These are phyloP conservation scores for Polyodon spathula DNA, from an alignment of 2,113 vertebrate species.

Conservation along the genomic window DNA sequence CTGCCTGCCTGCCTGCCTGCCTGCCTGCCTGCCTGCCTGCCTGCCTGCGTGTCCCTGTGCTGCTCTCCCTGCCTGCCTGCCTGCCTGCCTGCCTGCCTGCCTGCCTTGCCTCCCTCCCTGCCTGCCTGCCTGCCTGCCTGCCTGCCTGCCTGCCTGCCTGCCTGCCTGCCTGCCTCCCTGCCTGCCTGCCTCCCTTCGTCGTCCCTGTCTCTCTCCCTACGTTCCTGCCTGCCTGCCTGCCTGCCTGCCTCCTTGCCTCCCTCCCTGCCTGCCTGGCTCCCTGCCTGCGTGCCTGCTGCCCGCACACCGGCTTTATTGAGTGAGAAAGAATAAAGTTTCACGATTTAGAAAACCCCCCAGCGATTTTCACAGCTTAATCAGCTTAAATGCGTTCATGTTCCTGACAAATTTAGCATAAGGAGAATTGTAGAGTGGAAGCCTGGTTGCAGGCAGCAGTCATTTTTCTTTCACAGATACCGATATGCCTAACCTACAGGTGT, in stretches of 20 bases:
- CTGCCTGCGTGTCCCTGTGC: too few relatives aligned
- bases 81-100: too few relatives aligned
- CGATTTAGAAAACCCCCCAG: background rate
- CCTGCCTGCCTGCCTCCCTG: background rate
- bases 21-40: too few relatives aligned
- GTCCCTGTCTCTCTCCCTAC: background rate
- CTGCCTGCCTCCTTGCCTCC: too few relatives aligned
- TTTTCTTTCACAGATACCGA: background rate
- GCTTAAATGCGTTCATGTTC: slow-evolving; percentile 12
- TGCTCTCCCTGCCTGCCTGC: too few relatives aligned
- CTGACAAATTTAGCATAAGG: slow-evolving; percentile 3
- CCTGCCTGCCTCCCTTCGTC: background rate
- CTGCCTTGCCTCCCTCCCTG: too few relatives aligned
- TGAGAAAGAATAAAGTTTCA: slow-evolving; percentile 5
- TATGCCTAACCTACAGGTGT: too few relatives aligned
- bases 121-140: background rate
- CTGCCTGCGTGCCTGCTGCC: background rate
- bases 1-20: too few relatives aligned
- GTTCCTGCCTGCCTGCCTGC: background rate
- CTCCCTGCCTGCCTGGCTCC: background rate
- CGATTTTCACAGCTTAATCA: slow-evolving; percentile 10
- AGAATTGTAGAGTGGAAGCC: background rate
- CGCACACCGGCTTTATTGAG: background rate
- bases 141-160: background rate
- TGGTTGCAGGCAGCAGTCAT: background rate